Conservation (phyloP, 2,113 vertebrate genomes). For the Hydrochoerus hydrochaeris region DNA sequence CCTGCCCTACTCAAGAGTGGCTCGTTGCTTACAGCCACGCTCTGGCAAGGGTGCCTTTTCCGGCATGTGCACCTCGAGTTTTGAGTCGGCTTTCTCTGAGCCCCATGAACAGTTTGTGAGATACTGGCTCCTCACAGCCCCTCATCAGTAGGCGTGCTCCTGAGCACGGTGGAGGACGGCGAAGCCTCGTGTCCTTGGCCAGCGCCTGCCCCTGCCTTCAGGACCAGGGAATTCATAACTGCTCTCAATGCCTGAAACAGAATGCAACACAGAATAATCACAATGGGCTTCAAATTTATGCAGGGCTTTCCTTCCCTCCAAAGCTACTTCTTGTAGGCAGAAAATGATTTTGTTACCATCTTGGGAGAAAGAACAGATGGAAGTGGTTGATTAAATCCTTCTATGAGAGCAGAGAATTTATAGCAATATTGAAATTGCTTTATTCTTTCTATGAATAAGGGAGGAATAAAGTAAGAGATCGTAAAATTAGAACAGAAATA, state of each 20-base stretch:
- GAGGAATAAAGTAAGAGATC: background rate
- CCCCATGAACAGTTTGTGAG: fast-evolving
- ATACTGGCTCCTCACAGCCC: background rate
- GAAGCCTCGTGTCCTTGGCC: background rate
- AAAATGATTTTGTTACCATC: conserved; percentile 60
- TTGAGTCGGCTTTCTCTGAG: background rate
- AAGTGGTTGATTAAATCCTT: conserved; percentile 36
- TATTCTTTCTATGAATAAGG: background rate
- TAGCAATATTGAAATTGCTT: background rate
- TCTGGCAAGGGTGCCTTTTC: background rate
- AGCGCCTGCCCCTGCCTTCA: no score
- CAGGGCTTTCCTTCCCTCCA: conserved; percentile 3
- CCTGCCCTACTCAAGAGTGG: background rate
- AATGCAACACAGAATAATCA: conserved; percentile 8
- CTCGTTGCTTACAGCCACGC: background rate
- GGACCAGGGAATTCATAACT: background rate
- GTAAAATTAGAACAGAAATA: background rate
- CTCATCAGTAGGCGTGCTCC: background rate
- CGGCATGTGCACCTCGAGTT: fast-evolving
- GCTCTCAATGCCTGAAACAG: background rate
- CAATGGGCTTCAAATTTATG: conserved; percentile 27
- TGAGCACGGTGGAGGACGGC: fast-evolving
- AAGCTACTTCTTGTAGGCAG: conserved; percentile 62
- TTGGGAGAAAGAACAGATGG: conserved; percentile 61
- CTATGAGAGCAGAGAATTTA: conserved; percentile 9